Evolutionary conservation across 2,113 vertebrate species (phyloP).

Genomic region (Orthonyx spaldingii): DNA sequence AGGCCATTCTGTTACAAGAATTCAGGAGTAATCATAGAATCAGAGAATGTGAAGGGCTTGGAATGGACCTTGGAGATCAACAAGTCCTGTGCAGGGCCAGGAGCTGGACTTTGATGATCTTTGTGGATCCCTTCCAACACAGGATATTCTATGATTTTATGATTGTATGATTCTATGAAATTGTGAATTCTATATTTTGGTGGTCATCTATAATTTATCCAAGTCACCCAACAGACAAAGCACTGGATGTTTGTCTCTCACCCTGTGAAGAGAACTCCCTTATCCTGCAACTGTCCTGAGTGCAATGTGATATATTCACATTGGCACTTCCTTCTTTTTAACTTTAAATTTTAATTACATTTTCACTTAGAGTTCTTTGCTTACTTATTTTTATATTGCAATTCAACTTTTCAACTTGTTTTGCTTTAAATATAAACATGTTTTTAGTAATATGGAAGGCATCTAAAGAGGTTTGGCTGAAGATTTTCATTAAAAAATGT

Average conservation of each 20-base stretch:
- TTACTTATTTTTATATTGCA: not conserved
- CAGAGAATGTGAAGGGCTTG: not conserved
- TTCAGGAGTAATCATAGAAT: not conserved
- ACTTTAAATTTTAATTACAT: not conserved
- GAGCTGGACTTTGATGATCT: not conserved
- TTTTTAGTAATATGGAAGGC: not conserved
- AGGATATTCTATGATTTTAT: not conserved
- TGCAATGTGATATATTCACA: too few relatives aligned
- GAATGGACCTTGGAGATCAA: not conserved
- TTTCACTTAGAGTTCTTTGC: not conserved
- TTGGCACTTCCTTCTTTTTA: not conserved
- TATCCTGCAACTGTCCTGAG: not conserved
- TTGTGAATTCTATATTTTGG: not conserved
- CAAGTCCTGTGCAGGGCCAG: not conserved
- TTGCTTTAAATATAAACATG: not conserved
- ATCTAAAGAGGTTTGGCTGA: not conserved
- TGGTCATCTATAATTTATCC: not conserved
- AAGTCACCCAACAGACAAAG: not conserved
- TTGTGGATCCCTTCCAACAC: not conserved
- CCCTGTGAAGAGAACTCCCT: fast-evolving
- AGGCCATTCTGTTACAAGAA: not conserved
- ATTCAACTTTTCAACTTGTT: not conserved
- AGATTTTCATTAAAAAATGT: not conserved
- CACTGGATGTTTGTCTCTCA: not conserved
- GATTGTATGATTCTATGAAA: too few relatives aligned